Base-by-base conservation (phyloP, 2,888 invertebrate species). In the Platynereis dumerilii region DNA sequence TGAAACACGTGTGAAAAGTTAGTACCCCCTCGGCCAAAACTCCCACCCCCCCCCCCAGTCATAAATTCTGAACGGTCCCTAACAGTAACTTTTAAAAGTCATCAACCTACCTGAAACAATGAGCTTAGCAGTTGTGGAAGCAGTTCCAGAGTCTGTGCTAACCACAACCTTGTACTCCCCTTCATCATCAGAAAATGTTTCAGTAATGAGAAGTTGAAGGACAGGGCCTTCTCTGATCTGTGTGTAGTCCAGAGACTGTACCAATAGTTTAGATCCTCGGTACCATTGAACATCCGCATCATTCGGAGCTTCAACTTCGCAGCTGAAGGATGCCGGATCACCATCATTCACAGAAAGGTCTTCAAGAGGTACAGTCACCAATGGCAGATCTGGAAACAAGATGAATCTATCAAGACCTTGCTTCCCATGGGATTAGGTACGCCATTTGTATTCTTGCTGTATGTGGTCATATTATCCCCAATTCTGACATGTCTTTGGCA, bases 131-230 rank as follows among this genome's bases (percentile, higher is more conserved):
- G 63, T 73, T 17, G 77, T 76, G 56, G 74, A 70, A 0, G 76
- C 79, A 60, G 74, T 66, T 27, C 77, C 77, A 1, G 70, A 60
- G 17, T 69, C 59, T 53, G 75, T 78, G 20, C 65, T 66, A 48
- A 75, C 70, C 24, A 74, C 65, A 72, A 77, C 77, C 45, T 67
- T 69, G 67, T 76, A 78, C 24, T 71, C 69, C 12, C 76, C 78
- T 5, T 69, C 64, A 64, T 77, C 73, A 27, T 68, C 69, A 15
- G 65, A 60, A n/a, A 66, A 63, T 15, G 68, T 69, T n/a, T 71
- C 65, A 15, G 53, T 45, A n/a, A 78, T 70, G 17, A 65, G 64
- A 54, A 78, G 66, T 20, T 67, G 44, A 1, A 76, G 77, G 22
- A 68, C 65, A 1, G 58, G 58, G 24, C 63, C 60, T 65, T 76